Base-by-base conservation (phyloP, 2,888 invertebrate species). In the Pachydiplax longipennis region DNA sequence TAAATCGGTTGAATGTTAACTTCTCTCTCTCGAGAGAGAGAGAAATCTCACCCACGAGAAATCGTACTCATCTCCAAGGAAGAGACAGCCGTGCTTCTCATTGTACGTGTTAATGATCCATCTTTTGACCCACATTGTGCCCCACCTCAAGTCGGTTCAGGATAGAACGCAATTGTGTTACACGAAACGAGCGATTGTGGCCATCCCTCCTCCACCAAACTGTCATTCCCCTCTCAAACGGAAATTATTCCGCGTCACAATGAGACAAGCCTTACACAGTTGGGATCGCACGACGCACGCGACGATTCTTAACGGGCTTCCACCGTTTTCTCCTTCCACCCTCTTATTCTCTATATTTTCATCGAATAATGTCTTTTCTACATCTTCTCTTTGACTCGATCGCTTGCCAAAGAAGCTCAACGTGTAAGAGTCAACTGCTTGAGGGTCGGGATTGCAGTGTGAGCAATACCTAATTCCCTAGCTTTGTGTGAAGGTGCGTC, bases 211-310 rank as follows among this genome's bases (percentile, higher is more conserved):
- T 13, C 48, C 48, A 25, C 5, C 61, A 18, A 61, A 61, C 61
- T 65, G 10, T 25, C 65, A 65, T 6, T 25, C 82, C 48, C 10
- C 31, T 8, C 22, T 53, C 31, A 58, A 83, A 83, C 83, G 83
- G 83, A 83, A 83, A 83, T 58, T 83, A 83, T 83, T 58, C 58
- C 35, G 35, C 58, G 8, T 22, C 18, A 83, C 83, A 83, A 83
- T 61, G 83, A 83, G 83, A 83, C 83, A 58, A 83, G 53, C 82
- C 83, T 58, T 35, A 58, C 83, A 58, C 83, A 58, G 53, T 83
- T 48, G 31, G 83, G 83, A 83, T 83, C 83, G 83, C 83, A 31
- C n/a, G 31, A 31, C 53, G 53, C 58, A 58, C 13, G 31, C 53
- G 82, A 82, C 82, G 83, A 53, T 58, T n/a, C 65, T n/a, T 8